These are phyloP conservation scores for Microcebus griseorufus DNA, from an alignment of 2,113 vertebrate species.

Conservation along the genomic window DNA sequence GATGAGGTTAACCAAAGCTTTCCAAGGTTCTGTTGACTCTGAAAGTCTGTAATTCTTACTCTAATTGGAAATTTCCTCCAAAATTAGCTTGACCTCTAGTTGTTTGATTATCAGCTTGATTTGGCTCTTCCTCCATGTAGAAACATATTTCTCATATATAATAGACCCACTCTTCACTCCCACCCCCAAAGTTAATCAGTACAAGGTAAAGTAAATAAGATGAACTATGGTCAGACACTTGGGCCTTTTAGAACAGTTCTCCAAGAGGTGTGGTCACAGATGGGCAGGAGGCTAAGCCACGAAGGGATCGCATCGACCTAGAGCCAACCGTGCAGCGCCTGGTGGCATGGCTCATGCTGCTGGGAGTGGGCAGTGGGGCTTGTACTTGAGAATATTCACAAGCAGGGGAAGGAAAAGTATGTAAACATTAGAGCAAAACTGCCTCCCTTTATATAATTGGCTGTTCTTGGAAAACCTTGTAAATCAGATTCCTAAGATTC, in stretches of 20 bases:
- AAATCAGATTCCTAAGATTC: not conserved
- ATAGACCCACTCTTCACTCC: not conserved
- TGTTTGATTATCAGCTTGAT: not conserved
- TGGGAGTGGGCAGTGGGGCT: not conserved
- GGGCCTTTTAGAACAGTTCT: not conserved
- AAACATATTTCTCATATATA: not conserved
- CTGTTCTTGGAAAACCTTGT: not conserved
- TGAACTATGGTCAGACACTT: not conserved
- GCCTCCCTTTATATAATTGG: not conserved
- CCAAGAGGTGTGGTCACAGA: not conserved
- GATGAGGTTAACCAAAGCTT: not conserved
- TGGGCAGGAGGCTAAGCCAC: not conserved
- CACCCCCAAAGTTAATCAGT: not conserved
- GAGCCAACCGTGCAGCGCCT: not conserved
- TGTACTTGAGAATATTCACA: not conserved
- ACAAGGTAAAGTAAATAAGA: not conserved
- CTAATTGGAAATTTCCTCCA: not conserved
- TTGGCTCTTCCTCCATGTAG: not conserved
- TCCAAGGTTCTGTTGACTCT: not conserved
- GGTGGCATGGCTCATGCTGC: not conserved
- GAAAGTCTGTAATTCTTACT: not conserved
- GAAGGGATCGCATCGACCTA: not conserved
- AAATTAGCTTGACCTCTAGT: not conserved
- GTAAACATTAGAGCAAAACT: not conserved
- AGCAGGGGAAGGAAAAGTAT: not conserved